These are phyloP conservation scores for Papilio dardanus DNA, from an alignment of 1,140 invertebrate genomes.

Conservation along the genomic window DNA sequence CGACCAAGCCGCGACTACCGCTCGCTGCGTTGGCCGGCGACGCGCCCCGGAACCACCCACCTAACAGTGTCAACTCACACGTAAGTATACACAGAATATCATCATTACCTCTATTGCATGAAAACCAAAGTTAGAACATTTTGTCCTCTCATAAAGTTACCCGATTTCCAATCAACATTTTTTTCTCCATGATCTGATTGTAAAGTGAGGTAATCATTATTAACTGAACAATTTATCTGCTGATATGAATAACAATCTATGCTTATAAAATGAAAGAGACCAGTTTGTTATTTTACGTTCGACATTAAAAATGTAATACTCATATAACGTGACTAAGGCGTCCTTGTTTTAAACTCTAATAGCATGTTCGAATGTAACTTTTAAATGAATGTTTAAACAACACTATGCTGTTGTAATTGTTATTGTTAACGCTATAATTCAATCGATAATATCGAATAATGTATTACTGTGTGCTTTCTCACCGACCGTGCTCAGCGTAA, in stretches of 20 bases:
- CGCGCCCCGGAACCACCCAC: conserved; percentile 68
- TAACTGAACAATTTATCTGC: not conserved
- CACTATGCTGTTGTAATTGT: not conserved
- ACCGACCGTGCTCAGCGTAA: conserved; percentile 40
- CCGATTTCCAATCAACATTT: not conserved
- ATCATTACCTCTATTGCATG: not conserved
- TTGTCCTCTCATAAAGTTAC: not conserved
- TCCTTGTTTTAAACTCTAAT: conserved; percentile 21
- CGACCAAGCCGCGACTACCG: conserved; percentile 73
- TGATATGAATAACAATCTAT: not conserved
- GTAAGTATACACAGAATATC: conserved; percentile 54
- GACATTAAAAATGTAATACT: conserved; percentile 20
- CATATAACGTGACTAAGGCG: conserved; percentile 24
- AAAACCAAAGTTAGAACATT: not conserved
- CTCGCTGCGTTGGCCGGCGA: conserved; percentile 70
- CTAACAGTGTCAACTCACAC: conserved; percentile 76
- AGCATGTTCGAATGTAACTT: conserved; percentile 14
- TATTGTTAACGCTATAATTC: conserved; percentile 33
- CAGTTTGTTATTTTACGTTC: not conserved
- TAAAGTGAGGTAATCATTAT: not conserved
- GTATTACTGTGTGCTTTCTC: conserved; percentile 37
- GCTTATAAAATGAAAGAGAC: not conserved
- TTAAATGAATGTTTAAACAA: conserved; percentile 26
- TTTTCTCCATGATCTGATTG: not conserved
- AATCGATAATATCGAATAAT: conserved; percentile 19